Evolutionary conservation across 2,888 invertebrate species (phyloP).

Genomic region (Penaeus monodon): DNA sequence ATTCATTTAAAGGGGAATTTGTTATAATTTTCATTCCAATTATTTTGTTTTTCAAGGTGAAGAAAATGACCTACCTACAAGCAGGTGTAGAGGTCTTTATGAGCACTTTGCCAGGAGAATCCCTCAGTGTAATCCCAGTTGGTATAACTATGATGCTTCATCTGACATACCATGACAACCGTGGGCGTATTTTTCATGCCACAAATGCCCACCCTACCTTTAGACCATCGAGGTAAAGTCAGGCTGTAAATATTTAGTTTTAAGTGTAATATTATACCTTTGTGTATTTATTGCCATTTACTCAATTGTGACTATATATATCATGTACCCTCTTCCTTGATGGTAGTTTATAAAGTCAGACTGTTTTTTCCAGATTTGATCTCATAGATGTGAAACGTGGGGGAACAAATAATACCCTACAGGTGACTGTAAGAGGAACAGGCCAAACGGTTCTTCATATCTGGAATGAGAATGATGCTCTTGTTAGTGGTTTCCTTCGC

Average conservation of each 20-base stretch:
- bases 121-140: conserved; percentile 32
- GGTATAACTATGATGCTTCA: conserved; percentile 41
- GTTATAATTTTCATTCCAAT: background rate
- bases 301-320: background rate
- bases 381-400: conserved; percentile 46
- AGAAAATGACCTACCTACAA: conserved; percentile 52
- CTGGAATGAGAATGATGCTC: conserved; percentile 33
- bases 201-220: conserved; percentile 34
- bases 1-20: too few species aligned
- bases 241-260: too few species aligned
- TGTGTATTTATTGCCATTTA: too few species aligned
- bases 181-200: conserved; percentile 60
- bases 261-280: background rate
- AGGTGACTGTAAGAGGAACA: conserved; percentile 32
- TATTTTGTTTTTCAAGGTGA: conserved; percentile 36
- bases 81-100: conserved; percentile 34
- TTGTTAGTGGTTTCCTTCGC: conserved; percentile 29
- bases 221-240: conserved; percentile 47
- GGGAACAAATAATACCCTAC: conserved; percentile 37
- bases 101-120: conserved; percentile 6
- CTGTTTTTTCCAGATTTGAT: conserved; percentile 48
- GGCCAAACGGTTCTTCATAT: conserved; percentile 56
- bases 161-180: conserved; percentile 58
- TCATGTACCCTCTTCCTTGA: background rate
- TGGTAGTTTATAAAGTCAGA: background rate